Base-by-base conservation (phyloP, 2,797 vertebrate species). In the Spheniscus humboldti region DNA sequence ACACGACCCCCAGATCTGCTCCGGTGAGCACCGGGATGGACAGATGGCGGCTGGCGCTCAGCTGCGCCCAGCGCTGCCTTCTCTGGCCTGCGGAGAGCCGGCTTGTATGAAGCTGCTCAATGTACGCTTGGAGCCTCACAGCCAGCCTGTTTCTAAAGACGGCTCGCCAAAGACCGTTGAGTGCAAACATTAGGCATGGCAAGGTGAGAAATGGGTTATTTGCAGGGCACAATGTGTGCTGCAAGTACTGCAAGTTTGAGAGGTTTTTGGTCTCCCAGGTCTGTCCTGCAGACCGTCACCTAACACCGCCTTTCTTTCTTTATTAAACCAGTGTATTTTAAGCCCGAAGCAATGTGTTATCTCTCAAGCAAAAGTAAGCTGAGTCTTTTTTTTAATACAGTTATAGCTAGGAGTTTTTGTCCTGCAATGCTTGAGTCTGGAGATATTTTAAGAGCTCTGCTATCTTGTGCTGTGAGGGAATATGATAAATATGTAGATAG, bases 391-490 rank as follows among this genome's bases (percentile, higher is more conserved):
- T 89, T 71, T 28, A 76, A 35, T 82, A 39, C 24, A 33, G 14
- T 41, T 81, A 45, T 37, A 94, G 45, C 77, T 81, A 31, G 25
- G 69, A 95, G 86, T 14, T 95, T 90, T 84, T 91, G 71, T 91
- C 88, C 86, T 86, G 80, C 69, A 63, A 2, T 69, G 80, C 71
- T 62, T 64, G 43, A 92, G 57, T 91, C 75, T 69, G 72, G 41
- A n/a, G 63, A 57, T 96, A 93, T 91, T 96, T 96, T 93, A 91
- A 73, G 94, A 93, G 78, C 60, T 74, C 59, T 94, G 50, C 79
- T 80, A 35, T 86, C 93, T 94, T 86, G 57, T 76, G 47, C 88
- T 88, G 66, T 41, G 50, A 92, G 81, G 86, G 52, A 82, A 28
- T 45, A 73, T 74, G 94, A 80, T 89, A 89, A 93, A 93, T 94